phyloP scores from a whole-genome alignment of 1,140 invertebrate species.

The Thrips palmi region DNA sequence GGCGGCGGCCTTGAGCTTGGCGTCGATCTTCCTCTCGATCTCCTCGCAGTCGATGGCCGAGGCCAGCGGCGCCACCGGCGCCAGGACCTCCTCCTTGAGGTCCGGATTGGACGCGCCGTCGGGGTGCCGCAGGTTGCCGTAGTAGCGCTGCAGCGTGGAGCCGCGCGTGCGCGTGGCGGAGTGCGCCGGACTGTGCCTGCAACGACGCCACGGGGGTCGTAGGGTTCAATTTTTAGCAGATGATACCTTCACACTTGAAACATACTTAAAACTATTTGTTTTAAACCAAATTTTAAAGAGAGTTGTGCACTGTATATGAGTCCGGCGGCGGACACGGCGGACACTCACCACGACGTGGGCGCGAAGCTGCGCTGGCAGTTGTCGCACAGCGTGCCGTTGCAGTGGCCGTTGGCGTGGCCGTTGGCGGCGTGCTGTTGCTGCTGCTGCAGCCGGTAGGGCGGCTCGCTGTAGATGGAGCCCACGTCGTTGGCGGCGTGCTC shows the following conservation, averaged over 20 bases:
- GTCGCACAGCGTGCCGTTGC: slow-evolving; percentile 7
- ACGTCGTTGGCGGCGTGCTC: slow-evolving; percentile 33
- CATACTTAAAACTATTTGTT: background rate
- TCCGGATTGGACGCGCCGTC: slow-evolving; percentile 84
- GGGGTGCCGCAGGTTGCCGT: slow-evolving; percentile 46
- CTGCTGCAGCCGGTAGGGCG: slow-evolving; percentile 26
- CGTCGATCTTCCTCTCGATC: slow-evolving; percentile 3
- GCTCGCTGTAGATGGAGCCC: slow-evolving; percentile 66
- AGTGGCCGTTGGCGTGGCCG: slow-evolving; percentile 1
- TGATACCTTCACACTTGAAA: background rate
- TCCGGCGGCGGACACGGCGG: slow-evolving; percentile 18
- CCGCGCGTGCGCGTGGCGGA: background rate
- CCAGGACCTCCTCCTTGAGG: slow-evolving; percentile 41
- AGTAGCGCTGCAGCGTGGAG: background rate
- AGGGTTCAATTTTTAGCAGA: slow-evolving; percentile 7
- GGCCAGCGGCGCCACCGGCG: slow-evolving; percentile 15
- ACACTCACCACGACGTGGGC: background rate
- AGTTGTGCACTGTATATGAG: slow-evolving; percentile 55
- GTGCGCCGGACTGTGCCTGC: background rate
- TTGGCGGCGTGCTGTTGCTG: background rate
- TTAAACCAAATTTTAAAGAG: background rate
- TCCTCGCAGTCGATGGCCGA: slow-evolving; percentile 8
- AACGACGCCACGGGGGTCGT: background rate
- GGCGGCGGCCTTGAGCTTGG: slow-evolving; percentile 4
- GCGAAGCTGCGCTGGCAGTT: slow-evolving; percentile 11